These are phyloP conservation scores for Aphelinus certus DNA, from an alignment of 1,140 invertebrate species.

Conservation along the genomic window DNA sequence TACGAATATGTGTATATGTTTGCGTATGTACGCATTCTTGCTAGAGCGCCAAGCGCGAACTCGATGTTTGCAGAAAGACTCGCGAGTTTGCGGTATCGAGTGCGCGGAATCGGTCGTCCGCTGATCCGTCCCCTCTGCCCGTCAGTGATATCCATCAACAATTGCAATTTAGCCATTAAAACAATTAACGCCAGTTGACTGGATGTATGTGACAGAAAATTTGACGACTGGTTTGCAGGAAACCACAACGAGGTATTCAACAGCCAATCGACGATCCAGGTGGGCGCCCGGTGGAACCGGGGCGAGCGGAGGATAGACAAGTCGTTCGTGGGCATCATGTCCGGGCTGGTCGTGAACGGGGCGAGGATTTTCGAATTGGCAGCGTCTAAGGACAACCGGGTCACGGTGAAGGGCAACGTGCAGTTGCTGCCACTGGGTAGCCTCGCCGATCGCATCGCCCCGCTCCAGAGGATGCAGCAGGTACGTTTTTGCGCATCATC, in stretches of 20 bases:
- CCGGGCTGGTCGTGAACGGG: conserved; percentile 89
- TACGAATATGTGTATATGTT: not conserved
- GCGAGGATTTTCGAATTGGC: conserved; percentile 85
- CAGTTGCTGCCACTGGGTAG: conserved; percentile 73
- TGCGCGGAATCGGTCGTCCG: no score
- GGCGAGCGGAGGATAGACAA: conserved; percentile 76
- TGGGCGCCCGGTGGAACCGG: conserved; percentile 85
- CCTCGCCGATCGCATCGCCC: conserved; percentile 77
- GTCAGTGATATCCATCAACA: no score
- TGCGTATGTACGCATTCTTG: not conserved
- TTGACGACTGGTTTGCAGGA: conserved; percentile 66
- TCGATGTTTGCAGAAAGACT: no score
- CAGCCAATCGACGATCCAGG: conserved; percentile 86
- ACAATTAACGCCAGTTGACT: no score
- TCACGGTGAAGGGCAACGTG: conserved; percentile 78
- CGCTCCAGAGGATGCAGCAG: conserved; percentile 83
- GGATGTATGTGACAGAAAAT: no score
- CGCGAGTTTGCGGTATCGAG: no score
- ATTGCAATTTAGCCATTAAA: no score
- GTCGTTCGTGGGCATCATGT: conserved; percentile 86
- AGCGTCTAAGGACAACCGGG: conserved; percentile 79
- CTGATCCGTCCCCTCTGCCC: no score
- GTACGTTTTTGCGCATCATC: conserved; percentile 57
- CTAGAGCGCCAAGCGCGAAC: no score
- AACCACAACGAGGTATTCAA: conserved; percentile 91